Evolutionary conservation across 1,140 invertebrate species (phyloP), one percentile per base, ranked within the genome.

Genomic region (Oreohelix idahoensis): DNA sequence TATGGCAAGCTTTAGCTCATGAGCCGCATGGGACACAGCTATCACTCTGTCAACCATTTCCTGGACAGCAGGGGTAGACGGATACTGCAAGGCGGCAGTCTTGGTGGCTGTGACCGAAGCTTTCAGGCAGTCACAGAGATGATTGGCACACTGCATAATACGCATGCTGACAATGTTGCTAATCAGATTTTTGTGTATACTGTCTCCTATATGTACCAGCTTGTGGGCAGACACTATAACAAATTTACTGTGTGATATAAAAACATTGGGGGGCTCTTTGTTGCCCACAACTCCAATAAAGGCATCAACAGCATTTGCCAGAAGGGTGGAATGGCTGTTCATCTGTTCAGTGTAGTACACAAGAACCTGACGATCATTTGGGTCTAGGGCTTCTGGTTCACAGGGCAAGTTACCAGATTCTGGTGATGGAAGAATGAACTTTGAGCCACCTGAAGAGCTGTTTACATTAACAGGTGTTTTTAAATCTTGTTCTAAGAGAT

Each of bases 21-120:
- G 94, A 0, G 96, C 96, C 79, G 96, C 93, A 90, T 96, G 95
- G 0, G 96, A 97, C 35, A 97, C 95, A 89, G 96, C 95, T 20
- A 96, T 95, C 32, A 98, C 95, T 20, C 96, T 95, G 91, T 98
- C 96, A 0, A 98, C 96, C 97, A 98, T 98, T 85, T 97, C 96
- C 86, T 97, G 96, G 0, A 98, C 96, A 0, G 97, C 96, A 32
- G 94, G 94, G 0, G 97, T 96, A 88, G 96, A 96, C 0, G 97
- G 97, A 90, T 97, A 98, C 92, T 97, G 96, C 63, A 96, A 94
- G 2, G 97, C 97, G 0, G 97, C 97, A 85, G 95, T 95, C 92
- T 98, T 98, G 0, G 97, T 98, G 89, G 97, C 96, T 20, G 94
- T 94, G 0, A 98, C 97, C 11, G 96, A 96, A 29, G 95, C 94